A percentile compares a stretch with the other conserved stretches of the same genome.
phyloP scores from a whole-genome alignment of 2,797 vertebrate genomes.

The Onychomys leucogaster region DNA sequence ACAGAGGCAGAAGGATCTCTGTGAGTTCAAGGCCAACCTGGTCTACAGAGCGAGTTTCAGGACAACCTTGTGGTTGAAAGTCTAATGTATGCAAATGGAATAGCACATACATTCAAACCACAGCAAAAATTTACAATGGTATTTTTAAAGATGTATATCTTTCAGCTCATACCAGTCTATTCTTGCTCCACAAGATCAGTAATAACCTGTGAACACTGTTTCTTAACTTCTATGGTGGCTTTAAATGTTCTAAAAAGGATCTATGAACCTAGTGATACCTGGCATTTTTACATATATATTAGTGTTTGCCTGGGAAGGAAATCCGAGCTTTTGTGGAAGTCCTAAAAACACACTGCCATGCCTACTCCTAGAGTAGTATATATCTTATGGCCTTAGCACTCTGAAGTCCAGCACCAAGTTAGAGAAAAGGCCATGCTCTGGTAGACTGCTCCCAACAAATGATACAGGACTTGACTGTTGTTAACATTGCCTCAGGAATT shows the following conservation, averaged over 20 bases:
- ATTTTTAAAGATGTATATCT: constrained; percentile 29
- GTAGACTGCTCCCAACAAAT: neutral
- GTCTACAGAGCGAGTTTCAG: neutral
- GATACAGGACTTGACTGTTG: neutral
- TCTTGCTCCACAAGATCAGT: constrained; percentile 31
- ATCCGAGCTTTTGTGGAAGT: constrained; percentile 29
- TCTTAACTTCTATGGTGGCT: neutral
- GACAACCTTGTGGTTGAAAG: neutral
- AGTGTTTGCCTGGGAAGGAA: neutral
- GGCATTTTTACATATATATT: neutral
- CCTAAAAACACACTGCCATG: constrained; percentile 13
- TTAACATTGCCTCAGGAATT: neutral
- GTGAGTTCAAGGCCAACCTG: neutral
- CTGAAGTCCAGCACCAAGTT: constrained; percentile 29
- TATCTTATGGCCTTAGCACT: neutral
- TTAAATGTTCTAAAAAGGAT: neutral
- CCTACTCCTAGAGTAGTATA: neutral
- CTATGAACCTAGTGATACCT: neutral
- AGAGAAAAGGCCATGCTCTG: neutral
- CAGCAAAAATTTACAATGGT: neutral
- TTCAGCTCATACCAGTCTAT: constrained; percentile 3
- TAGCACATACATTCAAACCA: neutral
- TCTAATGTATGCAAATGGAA: neutral
- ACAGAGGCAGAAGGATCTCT: neutral
- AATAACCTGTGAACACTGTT: constrained; percentile 17